A percentile compares a stretch with the other conserved stretches of the same genome.
Conservation (phyloP, 2,113 vertebrate species). For the Procavia capensis region DNA sequence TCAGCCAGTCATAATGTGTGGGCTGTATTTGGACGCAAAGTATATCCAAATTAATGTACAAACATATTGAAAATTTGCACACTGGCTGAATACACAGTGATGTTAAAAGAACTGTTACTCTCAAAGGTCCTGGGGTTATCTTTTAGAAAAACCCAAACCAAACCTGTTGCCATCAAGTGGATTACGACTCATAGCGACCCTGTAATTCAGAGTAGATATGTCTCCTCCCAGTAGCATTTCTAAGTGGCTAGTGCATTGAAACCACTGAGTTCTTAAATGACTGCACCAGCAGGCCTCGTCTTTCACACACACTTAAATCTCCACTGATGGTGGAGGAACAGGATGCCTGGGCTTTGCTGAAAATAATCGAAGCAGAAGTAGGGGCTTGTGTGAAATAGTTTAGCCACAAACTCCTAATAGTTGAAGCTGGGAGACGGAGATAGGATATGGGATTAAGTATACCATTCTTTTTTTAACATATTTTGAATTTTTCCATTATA, state of each 20-base stretch:
- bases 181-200: no score
- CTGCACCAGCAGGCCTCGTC: background rate
- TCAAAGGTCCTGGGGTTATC: background rate
- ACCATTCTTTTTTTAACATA: background rate
- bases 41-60: background rate
- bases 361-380: background rate
- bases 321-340: background rate
- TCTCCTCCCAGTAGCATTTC: no score
- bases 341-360: background rate
- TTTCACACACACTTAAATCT: background rate
- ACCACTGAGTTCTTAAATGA: no score
- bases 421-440: background rate
- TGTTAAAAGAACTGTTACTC: background rate
- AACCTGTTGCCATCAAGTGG: no score
- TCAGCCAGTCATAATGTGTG: background rate
- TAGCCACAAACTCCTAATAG: background rate
- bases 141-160: background rate
- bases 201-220: no score
- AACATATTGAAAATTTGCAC: background rate
- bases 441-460: background rate
- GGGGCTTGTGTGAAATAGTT: background rate
- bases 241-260: no score
- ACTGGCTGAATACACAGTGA: background rate
- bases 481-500: background rate
- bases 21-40: background rate